A percentile compares a stretch with the other conserved stretches of the same genome.
phyloP scores from a whole-genome alignment of 2,797 vertebrate genomes.

The Moxostoma hubbsi region DNA sequence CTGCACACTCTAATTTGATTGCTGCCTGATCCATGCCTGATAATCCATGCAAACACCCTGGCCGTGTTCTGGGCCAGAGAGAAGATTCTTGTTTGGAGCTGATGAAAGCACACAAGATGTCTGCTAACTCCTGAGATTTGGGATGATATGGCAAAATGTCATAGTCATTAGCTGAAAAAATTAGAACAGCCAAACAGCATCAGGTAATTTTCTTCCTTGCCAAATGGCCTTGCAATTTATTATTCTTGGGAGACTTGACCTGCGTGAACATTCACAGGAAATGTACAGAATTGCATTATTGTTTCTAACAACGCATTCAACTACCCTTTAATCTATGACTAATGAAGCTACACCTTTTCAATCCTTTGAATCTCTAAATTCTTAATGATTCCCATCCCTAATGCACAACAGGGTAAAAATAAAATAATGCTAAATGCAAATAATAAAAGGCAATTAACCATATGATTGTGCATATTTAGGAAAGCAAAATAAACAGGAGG shows the following conservation, averaged over 20 bases:
- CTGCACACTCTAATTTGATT: slow-evolving; percentile 11
- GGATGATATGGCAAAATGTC: slow-evolving; percentile 39
- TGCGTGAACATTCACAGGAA: neutral
- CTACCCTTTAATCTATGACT: slow-evolving; percentile 1
- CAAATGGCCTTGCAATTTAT: slow-evolving; percentile 31
- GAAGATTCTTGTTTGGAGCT: neutral
- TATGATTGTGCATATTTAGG: too few relatives aligned
- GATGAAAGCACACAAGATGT: slow-evolving; percentile 8
- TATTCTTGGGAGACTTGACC: slow-evolving; percentile 23
- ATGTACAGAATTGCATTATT: slow-evolving; percentile 2
- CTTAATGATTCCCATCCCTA: too few relatives aligned
- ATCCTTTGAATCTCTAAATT: too few relatives aligned
- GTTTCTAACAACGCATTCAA: slow-evolving; percentile 6
- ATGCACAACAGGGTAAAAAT: too few relatives aligned
- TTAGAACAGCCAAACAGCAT: neutral
- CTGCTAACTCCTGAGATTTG: slow-evolving; percentile 44
- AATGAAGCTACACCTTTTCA: neutral
- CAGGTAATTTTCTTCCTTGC: slow-evolving; percentile 16
- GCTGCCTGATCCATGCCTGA: neutral
- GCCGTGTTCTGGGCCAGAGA: slow-evolving; percentile 15
- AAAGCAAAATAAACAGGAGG: too few relatives aligned
- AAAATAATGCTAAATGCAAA: too few relatives aligned
- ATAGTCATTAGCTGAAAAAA: slow-evolving; percentile 26
- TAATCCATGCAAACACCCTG: slow-evolving; percentile 14
- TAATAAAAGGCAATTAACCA: too few relatives aligned